Evolutionary conservation across 2,113 vertebrate species (phyloP).

Genomic region (Cryptomyrus ogoouensis): DNA sequence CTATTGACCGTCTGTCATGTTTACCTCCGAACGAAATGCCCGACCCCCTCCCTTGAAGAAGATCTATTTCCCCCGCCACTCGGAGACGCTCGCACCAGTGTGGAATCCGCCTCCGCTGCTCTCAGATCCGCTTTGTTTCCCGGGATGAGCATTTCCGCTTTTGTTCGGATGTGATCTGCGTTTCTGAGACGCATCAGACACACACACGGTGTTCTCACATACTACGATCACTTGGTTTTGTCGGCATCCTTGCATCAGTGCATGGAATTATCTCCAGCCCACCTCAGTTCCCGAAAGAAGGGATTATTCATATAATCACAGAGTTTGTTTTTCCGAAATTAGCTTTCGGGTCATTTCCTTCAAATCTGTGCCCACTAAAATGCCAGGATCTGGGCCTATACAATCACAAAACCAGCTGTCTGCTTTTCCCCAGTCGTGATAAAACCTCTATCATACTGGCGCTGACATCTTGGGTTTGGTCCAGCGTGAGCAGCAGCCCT

Average conservation of each 20-base stretch:
- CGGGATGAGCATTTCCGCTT: not conserved
- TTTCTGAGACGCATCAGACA: not conserved
- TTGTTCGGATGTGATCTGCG: not conserved
- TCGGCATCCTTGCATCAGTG: not conserved
- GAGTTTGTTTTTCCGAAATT: not conserved
- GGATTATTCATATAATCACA: not conserved
- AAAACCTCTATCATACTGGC: not conserved
- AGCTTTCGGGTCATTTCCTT: not conserved
- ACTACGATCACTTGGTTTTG: not conserved
- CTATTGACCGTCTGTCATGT: not conserved
- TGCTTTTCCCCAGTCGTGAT: not conserved
- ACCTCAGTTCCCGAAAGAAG: not conserved
- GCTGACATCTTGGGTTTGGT: not conserved
- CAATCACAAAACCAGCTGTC: not conserved
- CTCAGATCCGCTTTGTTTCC: not conserved
- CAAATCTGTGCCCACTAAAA: not conserved
- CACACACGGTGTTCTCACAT: not conserved
- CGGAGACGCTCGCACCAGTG: not conserved
- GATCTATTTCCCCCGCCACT: not conserved
- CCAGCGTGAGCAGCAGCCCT: not conserved
- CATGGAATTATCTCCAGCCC: not conserved
- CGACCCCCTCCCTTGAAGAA: not conserved
- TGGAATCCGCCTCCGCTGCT: not conserved
- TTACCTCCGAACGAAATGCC: not conserved
- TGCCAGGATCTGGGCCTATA: not conserved